Evolutionary conservation across 2,797 vertebrate species (phyloP), one percentile per base, ranked within the genome.

Genomic region (Dryobates pubescens): DNA sequence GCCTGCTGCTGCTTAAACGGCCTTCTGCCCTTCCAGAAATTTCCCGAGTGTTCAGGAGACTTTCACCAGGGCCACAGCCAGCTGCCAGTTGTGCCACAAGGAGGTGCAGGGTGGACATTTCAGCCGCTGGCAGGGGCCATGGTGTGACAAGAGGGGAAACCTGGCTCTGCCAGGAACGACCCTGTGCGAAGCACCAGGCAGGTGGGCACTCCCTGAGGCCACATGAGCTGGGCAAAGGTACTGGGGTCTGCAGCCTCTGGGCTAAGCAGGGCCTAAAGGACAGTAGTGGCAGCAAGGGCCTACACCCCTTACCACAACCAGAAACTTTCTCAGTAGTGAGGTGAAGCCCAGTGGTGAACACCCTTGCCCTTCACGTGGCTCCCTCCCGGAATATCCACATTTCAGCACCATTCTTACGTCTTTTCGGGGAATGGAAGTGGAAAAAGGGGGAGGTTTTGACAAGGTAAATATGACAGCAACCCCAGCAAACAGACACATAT

Each of bases 31-130:
- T 88, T 84, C 75, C 62, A 58, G 69, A 90, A 84, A 74, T 68
- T 71, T 90, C 89, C 87, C 34, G 61, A 36, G 32, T 4, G 27
- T 41, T 47, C 11, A 2, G 34, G n/a, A 72, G 74, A 59, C 54
- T 18, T 74, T 36, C 24, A 8, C 13, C 0, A 0, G 24, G 43
- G 19, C 68, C 78, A 12, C 0, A 0, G 62, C 23, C 0, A 0
- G 65, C n/a, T 49, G 41, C 54, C 1, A 15, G 53, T 15, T 15
- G 49, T 0, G 1, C 29, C 27, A 34, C 1, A 3, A 54, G n/a
- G 27, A 34, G 3, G 54, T 4, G 1, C 24, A 15, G 71, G 18
- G n/a, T 3, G 10, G 32, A 51, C 19, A 13, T 53, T 17, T 58
- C 43, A 27, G 77, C 5, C 5, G 51, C 51, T 38, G 75, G 57